phyloP scores from a whole-genome alignment of 2,888 invertebrate genomes.

The Spilarctia lutea region DNA sequence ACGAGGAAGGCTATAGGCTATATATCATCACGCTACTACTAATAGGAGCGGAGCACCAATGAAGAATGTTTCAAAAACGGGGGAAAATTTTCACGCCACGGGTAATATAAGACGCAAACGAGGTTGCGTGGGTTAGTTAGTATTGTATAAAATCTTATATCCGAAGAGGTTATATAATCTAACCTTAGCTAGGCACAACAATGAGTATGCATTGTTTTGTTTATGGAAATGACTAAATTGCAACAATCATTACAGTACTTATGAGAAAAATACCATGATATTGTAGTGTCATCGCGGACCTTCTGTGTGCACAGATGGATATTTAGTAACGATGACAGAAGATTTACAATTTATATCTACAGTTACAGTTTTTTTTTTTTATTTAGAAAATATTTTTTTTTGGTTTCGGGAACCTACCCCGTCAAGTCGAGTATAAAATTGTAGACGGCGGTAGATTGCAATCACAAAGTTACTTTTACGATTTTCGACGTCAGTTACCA shows the following conservation, averaged over 20 bases:
- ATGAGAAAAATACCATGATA: background rate
- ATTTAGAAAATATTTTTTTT: no score
- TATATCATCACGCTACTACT: no score
- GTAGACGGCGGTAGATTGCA: background rate
- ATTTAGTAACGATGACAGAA: background rate
- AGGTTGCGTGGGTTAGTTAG: no score
- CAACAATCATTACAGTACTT: conserved; percentile 7
- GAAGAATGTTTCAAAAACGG: no score
- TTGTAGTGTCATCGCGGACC: background rate
- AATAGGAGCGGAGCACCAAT: no score
- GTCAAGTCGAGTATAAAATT: background rate
- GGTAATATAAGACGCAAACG: no score
- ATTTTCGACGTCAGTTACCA: no score
- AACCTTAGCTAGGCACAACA: conserved; percentile 3
- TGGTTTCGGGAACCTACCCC: no score
- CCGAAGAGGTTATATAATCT: background rate
- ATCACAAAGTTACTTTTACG: background rate
- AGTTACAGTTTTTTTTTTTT: no score
- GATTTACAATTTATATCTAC: no score
- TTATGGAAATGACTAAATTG: conserved; percentile 12
- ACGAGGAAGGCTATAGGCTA: no score
- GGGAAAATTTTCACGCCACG: no score
- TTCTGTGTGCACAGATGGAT: background rate
- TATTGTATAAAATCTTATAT: background rate
- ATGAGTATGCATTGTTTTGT: conserved; percentile 7